Evolutionary conservation across 2,888 invertebrate species (phyloP).

Genomic region (Sphinx pinastri): DNA sequence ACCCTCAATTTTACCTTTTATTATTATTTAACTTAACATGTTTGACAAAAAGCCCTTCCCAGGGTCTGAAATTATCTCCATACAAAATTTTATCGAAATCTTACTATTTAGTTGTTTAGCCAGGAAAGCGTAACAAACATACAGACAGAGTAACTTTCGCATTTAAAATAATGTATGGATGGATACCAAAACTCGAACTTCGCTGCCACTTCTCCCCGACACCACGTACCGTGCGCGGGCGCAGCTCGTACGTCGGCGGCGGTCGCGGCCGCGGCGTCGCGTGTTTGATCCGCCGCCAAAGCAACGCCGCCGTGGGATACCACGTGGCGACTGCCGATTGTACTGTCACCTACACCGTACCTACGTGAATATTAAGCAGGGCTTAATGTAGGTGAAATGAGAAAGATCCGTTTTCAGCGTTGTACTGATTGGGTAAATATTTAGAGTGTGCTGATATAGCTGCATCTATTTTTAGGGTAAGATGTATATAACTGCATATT

Average conservation of each 20-base stretch:
- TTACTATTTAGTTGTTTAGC: no score
- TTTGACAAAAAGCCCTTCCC: no score
- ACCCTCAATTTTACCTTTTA: no score
- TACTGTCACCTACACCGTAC: conserved; percentile 14
- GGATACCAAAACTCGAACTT: not conserved
- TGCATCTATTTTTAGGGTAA: not conserved
- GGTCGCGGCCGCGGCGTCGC: conserved; percentile 55
- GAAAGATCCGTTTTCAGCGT: not conserved
- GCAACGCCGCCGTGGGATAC: conserved; percentile 57
- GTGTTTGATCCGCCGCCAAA: conserved; percentile 78
- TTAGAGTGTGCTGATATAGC: not conserved
- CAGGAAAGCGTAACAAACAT: no score
- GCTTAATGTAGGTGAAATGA: not conserved
- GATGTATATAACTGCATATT: no score
- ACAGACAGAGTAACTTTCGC: no score
- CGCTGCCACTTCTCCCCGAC: conserved; percentile 1
- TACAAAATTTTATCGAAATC: no score
- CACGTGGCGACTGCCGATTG: conserved; percentile 49
- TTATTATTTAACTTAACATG: no score
- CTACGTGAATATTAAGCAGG: not conserved
- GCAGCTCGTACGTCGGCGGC: conserved; percentile 39
- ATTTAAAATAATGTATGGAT: no score
- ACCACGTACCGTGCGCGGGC: conserved; percentile 37
- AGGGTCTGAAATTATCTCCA: no score
- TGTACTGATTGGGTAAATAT: no score